These are phyloP conservation scores for Cenopis cana DNA, from an alignment of 2,888 invertebrate genomes.

Conservation along the genomic window DNA sequence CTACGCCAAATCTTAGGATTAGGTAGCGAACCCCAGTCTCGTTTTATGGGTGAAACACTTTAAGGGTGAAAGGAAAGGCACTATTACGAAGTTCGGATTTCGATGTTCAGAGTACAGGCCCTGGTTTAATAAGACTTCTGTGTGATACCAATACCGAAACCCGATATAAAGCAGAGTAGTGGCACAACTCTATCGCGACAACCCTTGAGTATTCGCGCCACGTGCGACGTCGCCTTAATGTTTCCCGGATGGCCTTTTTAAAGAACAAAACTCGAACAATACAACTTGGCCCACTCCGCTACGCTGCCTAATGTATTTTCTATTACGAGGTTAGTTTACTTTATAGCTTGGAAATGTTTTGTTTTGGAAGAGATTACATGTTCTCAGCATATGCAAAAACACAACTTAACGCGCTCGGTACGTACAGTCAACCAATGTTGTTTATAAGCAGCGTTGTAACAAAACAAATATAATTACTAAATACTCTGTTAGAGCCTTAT, in stretches of 20 bases:
- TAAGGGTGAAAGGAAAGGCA: no score
- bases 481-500: no score
- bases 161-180: neutral
- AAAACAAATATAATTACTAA: no score
- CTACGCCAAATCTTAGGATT: no score
- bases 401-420: neutral
- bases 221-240: constrained; percentile 64
- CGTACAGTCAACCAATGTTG: no score
- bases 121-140: neutral
- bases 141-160: constrained; percentile 8
- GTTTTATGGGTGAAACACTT: no score
- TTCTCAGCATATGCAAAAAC: neutral
- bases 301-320: constrained; percentile 43
- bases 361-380: constrained; percentile 10
- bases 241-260: constrained; percentile 62
- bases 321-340: constrained; percentile 43
- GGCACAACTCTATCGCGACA: constrained; percentile 37
- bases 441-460: no score
- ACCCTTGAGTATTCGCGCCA: constrained; percentile 58
- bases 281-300: constrained; percentile 41
- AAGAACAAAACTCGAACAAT: constrained; percentile 64
- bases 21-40: no score
- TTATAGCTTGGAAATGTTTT: constrained; percentile 25
- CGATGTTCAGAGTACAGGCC: no score
- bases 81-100: no score